Evolutionary conservation across 2,888 invertebrate genomes (phyloP), one percentile per base, ranked within the genome.

Genomic region (Campoletis raptor): DNA sequence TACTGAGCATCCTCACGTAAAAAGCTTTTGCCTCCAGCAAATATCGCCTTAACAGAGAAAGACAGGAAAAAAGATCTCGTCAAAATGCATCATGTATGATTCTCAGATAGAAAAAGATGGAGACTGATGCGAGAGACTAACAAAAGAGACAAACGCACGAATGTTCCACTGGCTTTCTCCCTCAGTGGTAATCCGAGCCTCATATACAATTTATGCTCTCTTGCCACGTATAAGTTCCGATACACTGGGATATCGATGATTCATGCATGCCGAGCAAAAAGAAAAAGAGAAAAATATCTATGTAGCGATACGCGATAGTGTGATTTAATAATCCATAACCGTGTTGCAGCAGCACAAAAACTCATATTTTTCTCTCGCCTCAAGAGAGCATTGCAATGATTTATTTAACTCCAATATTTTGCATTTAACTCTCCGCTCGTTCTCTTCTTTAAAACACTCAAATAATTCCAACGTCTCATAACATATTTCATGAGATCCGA

Each of bases 31-130:
- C 57, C 57, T 67, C 36, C 21, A 9, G 42, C 57, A 61, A 69
- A 52, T 82, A 74, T 77, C 82, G 82, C 69, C 77, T 82, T 61
- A 48, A 72, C 10, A 48, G 64, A 66, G 10, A 36, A 45, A 52
- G 66, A 21, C 30, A 69, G 15, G 52, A 5, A 40, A 69, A 73
- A 77, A 70, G 57, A 12, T 70, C 69, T 82, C 76, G 67, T 67
- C 70, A 66, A 48, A 40, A 82, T 82, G 70, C 70, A 82, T 77
- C 82, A 82, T 82, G 61, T 30, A 82, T 82, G 77, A 82, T 76
- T 77, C 66, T 40, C 69, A 8, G 37, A 21, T 61, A 61, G 24
- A 61, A 70, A 45, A 18, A 70, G 6, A 30, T 30, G 30, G 30
- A 54, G n/a, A 54, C 9, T 0, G 21, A 3, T 2, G 54, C 24